These are phyloP conservation scores for Empis stercorea DNA, from an alignment of 2,888 invertebrate species.

Conservation along the genomic window DNA sequence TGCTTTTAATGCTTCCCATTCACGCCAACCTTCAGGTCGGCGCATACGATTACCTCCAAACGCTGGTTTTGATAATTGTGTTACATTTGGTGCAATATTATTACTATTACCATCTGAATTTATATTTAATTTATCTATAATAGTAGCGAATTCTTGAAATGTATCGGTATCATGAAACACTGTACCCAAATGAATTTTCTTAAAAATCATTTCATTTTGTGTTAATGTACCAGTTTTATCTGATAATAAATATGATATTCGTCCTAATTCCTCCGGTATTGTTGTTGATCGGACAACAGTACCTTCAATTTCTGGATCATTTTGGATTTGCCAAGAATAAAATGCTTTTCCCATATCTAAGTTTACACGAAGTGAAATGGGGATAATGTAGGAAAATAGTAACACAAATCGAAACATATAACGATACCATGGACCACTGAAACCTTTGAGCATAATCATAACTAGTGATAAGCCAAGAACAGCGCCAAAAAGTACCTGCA, in stretches of 20 bases:
- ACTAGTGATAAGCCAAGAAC: constrained; percentile 82
- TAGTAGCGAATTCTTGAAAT: constrained; percentile 20
- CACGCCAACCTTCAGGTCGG: constrained; percentile 56
- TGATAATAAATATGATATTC: constrained; percentile 90
- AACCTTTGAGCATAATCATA: constrained; percentile 94
- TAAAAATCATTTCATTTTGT: constrained; percentile 98
- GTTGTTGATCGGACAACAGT: constrained; percentile 96
- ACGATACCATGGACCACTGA: constrained; percentile 89
- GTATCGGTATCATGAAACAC: constrained; percentile 70
- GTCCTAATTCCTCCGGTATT: constrained; percentile 94
- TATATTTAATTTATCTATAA: not conserved
- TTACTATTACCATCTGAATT: not conserved
- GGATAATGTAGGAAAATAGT: constrained; percentile 97
- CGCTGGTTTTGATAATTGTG: not conserved
- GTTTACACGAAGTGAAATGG: constrained; percentile 95
- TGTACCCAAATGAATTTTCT: constrained; percentile 87
- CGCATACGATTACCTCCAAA: constrained; percentile 39
- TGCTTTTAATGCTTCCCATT: constrained; percentile 84
- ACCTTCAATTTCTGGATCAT: constrained; percentile 83
- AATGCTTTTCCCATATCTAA: constrained; percentile 97
- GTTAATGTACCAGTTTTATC: constrained; percentile 99
- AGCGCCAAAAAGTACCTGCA: constrained; percentile 69
- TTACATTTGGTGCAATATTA: not conserved
- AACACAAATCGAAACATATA: constrained; percentile 95
- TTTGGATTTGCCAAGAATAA: constrained; percentile 93